phyloP scores from a whole-genome alignment of 2,888 invertebrate genomes.

The Aphodius granarius region DNA sequence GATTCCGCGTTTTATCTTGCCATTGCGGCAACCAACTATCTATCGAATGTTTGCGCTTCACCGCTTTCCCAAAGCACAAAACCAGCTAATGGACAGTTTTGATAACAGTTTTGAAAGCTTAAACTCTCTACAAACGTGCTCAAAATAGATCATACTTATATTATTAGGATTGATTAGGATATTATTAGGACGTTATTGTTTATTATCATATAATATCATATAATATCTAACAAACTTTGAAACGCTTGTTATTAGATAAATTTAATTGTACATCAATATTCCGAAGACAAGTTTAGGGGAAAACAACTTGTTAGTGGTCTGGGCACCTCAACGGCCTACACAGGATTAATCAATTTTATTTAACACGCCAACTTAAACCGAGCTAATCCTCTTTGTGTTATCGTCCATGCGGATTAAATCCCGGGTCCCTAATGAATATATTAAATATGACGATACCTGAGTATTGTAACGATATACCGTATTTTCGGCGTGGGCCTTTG shows the following conservation, averaged over 20 bases:
- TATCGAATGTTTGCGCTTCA: background rate
- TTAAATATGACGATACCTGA: background rate
- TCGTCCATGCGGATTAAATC: constrained; percentile 17
- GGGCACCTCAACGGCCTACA: constrained; percentile 19
- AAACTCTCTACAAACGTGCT: too few species aligned
- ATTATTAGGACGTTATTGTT: too few species aligned
- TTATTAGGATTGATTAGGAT: too few species aligned
- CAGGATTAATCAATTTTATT: constrained; percentile 24
- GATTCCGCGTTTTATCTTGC: background rate
- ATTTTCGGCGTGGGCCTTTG: background rate
- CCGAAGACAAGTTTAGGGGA: background rate
- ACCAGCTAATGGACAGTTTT: too few species aligned
- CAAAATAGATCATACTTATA: too few species aligned
- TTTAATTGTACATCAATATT: background rate
- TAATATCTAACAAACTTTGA: too few species aligned
- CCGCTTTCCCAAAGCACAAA: too few species aligned
- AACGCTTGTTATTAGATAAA: too few species aligned
- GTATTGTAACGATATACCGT: background rate
- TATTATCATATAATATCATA: too few species aligned
- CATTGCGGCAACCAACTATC: background rate
- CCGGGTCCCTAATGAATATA: constrained; percentile 20
- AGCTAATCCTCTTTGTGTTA: constrained; percentile 23
- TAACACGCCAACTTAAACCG: constrained; percentile 9
- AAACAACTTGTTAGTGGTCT: constrained; percentile 12
- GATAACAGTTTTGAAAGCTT: too few species aligned